Evolutionary conservation across 2,113 vertebrate genomes (phyloP), one percentile per base, ranked within the genome.

Genomic region (Nothocercus julius): DNA sequence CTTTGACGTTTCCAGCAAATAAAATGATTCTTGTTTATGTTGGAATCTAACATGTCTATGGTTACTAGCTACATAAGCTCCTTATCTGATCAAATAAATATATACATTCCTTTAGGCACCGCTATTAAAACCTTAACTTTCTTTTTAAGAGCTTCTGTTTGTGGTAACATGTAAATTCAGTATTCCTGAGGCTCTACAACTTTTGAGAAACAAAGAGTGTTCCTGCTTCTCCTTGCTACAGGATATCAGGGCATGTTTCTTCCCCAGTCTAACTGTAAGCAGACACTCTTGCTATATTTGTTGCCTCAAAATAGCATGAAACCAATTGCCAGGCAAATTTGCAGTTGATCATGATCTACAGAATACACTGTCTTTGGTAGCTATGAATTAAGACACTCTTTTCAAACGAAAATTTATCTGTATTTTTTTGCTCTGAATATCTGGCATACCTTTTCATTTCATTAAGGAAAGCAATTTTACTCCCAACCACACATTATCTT

Each of bases 31-130:
- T 69, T 63, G 47, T 73, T 95, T 76, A 72, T 78, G 87, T 58
- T 25, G 16, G 38, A 72, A 54, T 90, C 8, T 32, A 54, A 61
- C 32, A 82, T 87, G 45, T 66, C 44, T 83, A 30, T 67, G 13
- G 14, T 86, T 94, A 54, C n/a, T 90, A 47, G 49, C 49, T 85
- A 81, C 80, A 51, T 70, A 90, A 85, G 36, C 10, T 82, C 34
- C 76, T 93, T 83, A 89, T 92, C 95, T 96, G 81, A 93, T 92
- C 45, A 92, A 92, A 75, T 47, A 92, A 92, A 75, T 67, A 58
- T 32, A 42, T 66, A 64, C 59, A 93, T 76, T 87, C 62, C 91
- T 96, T 91, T 80, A 81, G 83, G 78, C 78, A 91, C 64, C 61
- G 25, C 9, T 45, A 66, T 45, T 76, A 80, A 87, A 93, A 84